Conservation (phyloP, 2,888 invertebrate species). For the Trissoscelio sp. region DNA sequence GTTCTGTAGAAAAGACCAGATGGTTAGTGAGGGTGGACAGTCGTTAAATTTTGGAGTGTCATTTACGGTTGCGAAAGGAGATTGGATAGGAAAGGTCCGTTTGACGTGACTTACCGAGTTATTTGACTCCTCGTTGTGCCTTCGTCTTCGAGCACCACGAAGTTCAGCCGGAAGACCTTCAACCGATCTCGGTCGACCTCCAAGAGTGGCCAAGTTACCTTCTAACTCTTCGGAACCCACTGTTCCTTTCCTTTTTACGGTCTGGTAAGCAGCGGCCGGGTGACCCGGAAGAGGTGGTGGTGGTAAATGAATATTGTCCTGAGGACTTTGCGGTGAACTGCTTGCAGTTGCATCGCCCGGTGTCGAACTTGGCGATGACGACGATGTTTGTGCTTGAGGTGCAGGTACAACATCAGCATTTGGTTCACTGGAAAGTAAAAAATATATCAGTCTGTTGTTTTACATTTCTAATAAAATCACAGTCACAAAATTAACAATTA, state of each 20-base stretch:
- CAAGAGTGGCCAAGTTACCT: constrained; percentile 91
- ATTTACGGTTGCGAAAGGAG: neutral
- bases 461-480: too few species aligned
- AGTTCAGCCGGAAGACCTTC: constrained; percentile 92
- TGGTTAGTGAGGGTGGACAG: neutral
- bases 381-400: constrained; percentile 91
- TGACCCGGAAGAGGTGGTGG: constrained; percentile 93
- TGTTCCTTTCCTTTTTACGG: constrained; percentile 91
- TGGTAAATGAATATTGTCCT: constrained; percentile 89
- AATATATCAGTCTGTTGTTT: too few species aligned
- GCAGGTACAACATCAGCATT: constrained; percentile 92
- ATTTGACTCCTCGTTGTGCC: constrained; percentile 83
- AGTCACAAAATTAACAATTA: too few species aligned
- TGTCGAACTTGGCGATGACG: constrained; percentile 88
- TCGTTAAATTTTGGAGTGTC: neutral
- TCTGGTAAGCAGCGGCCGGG: constrained; percentile 90
- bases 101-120: constrained; percentile 74
- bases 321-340: constrained; percentile 85
- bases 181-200: constrained; percentile 94
- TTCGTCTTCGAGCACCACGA: constrained; percentile 89
- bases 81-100: constrained; percentile 26
- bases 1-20: constrained; percentile 66
- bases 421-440: constrained; percentile 86
- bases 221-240: constrained; percentile 88
- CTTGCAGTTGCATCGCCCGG: constrained; percentile 86